phyloP scores from a whole-genome alignment of 2,888 invertebrate species.

The Sericinus montela region DNA sequence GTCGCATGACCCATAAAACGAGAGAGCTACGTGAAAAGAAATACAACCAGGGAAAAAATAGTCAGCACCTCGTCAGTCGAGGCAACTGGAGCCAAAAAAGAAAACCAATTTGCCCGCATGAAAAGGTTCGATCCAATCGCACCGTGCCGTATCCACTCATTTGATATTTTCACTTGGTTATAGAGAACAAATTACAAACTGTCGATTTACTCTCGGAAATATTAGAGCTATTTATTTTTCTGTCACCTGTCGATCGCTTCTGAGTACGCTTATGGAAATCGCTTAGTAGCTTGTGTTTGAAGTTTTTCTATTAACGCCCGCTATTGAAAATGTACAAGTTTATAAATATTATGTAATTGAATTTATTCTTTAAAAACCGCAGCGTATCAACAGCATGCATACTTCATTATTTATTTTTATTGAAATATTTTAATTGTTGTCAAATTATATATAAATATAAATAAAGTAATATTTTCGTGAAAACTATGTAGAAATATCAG shows the following conservation, averaged over 20 bases:
- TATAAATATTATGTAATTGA: slow-evolving; percentile 29
- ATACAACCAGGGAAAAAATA: slow-evolving; percentile 65
- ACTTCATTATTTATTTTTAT: too few species aligned
- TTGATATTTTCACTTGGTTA: slow-evolving; percentile 71
- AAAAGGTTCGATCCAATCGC: slow-evolving; percentile 75
- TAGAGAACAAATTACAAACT: slow-evolving; percentile 76
- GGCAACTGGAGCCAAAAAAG: slow-evolving; percentile 67
- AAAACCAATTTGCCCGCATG: slow-evolving; percentile 78
- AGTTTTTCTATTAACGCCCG: slow-evolving; percentile 64
- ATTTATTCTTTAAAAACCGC: too few species aligned
- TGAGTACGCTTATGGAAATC: slow-evolving; percentile 57
- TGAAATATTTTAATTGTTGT: too few species aligned
- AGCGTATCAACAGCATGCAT: too few species aligned
- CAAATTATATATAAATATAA: too few species aligned
- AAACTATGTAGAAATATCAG: too few species aligned
- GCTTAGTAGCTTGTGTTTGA: slow-evolving; percentile 52
- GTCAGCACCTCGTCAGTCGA: slow-evolving; percentile 63
- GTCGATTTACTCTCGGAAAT: slow-evolving; percentile 50
- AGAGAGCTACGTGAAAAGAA: slow-evolving; percentile 69
- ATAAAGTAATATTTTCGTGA: too few species aligned
- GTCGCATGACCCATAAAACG: slow-evolving; percentile 78
- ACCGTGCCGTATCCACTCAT: slow-evolving; percentile 70
- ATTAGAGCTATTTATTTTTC: slow-evolving; percentile 66
- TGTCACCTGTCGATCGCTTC: slow-evolving; percentile 62
- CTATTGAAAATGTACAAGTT: slow-evolving; percentile 32